Evolutionary conservation across 2,113 vertebrate species (phyloP).

Genomic region (Gasterosteus aculeatus): DNA sequence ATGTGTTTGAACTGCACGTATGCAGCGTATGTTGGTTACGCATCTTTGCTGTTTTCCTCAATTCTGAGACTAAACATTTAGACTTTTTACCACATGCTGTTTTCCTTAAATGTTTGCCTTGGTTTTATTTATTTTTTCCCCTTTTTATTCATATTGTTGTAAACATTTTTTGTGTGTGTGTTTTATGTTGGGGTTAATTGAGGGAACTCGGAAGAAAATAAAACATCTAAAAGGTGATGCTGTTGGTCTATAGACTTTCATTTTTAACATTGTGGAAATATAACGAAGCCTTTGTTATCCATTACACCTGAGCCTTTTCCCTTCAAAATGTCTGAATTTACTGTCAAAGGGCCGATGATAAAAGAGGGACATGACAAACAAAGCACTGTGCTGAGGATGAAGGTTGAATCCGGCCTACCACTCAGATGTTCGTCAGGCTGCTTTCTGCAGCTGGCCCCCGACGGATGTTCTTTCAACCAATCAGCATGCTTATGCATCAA

Average conservation of each 20-base stretch:
- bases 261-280: not conserved
- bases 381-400: no score
- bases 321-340: not conserved
- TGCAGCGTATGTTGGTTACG: not conserved
- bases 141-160: not conserved
- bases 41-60: not conserved
- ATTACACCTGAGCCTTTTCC: not conserved
- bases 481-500: not conserved
- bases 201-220: slow-evolving; percentile 39
- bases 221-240: slow-evolving; percentile 4
- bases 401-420: no score
- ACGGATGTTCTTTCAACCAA: not conserved
- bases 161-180: slow-evolving; percentile 15
- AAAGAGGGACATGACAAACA: not conserved
- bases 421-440: not conserved
- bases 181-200: slow-evolving; percentile 17
- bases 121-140: slow-evolving; percentile 9
- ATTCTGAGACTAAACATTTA: not conserved
- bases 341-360: not conserved
- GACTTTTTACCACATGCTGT: not conserved
- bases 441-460: not conserved
- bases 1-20: not conserved
- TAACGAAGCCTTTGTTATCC: not conserved
- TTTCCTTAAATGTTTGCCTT: slow-evolving; percentile 43
- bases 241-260: not conserved